Conservation (phyloP, 2,113 vertebrate genomes). For the Psephotus haematonotus region DNA sequence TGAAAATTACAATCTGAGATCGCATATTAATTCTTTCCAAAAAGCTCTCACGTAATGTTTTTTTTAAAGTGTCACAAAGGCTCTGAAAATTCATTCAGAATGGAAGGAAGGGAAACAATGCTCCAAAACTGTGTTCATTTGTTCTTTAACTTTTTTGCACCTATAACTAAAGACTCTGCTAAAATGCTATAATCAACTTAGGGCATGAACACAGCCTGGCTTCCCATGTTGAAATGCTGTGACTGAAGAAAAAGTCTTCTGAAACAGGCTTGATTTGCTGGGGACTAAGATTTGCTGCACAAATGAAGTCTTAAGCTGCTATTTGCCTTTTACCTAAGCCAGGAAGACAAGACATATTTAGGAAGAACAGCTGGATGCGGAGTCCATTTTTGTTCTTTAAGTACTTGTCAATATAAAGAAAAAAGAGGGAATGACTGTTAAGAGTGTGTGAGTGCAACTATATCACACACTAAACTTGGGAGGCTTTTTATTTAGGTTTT, state of each 20-base stretch:
- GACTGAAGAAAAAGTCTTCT: background rate
- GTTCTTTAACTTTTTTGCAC: background rate
- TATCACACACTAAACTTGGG: background rate
- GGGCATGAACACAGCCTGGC: fast-evolving
- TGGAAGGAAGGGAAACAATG: background rate
- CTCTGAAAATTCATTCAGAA: background rate
- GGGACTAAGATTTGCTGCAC: background rate
- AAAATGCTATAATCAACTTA: background rate
- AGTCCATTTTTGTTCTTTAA: conserved; percentile 8
- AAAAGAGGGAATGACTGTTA: background rate
- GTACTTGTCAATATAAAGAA: background rate
- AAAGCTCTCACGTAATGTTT: background rate
- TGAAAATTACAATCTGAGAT: background rate
- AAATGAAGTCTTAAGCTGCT: background rate
- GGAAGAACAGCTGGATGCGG: background rate
- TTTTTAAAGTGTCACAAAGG: background rate
- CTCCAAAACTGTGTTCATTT: background rate
- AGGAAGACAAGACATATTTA: background rate
- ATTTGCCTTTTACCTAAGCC: background rate
- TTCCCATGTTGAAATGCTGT: background rate
- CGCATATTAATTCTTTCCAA: background rate
- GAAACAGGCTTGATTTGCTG: background rate
- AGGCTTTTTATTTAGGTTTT: background rate
- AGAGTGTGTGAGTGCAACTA: background rate
- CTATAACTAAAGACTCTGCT: background rate